Conservation (phyloP, 1,140 invertebrate genomes). For the Musca domestica region DNA sequence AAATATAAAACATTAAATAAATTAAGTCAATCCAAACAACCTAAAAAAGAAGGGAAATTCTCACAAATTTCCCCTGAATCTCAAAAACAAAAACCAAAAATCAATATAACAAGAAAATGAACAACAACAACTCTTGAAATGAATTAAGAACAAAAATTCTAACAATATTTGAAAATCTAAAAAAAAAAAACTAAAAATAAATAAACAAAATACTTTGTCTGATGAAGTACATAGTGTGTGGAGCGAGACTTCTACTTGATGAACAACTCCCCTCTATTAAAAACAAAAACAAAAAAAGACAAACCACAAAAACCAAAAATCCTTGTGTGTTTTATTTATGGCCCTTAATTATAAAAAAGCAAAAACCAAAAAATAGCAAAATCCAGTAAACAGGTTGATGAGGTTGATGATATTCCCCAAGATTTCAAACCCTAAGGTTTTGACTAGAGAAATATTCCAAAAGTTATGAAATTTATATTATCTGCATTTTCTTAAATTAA, state of each 20-base stretch:
- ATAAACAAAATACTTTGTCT: slow-evolving; percentile 29
- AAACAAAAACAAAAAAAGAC: slow-evolving; percentile 29
- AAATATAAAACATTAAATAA: not conserved
- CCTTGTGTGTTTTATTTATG: slow-evolving; percentile 49
- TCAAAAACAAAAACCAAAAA: too few relatives aligned
- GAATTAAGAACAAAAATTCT: slow-evolving; percentile 39
- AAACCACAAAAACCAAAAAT: slow-evolving; percentile 23
- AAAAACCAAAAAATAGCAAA: not conserved
- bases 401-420: too few relatives aligned
- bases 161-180: slow-evolving; percentile 42
- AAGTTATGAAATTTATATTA: too few relatives aligned
- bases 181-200: slow-evolving; percentile 42
- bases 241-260: slow-evolving; percentile 24
- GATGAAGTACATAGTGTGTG: slow-evolving; percentile 23
- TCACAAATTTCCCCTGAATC: too few relatives aligned
- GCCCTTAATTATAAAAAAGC: not conserved
- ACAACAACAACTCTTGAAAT: slow-evolving; percentile 46
- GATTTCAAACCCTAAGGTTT: too few relatives aligned
- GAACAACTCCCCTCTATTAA: slow-evolving; percentile 22
- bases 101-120: slow-evolving; percentile 13
- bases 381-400: too few relatives aligned
- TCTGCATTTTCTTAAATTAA: too few relatives aligned
- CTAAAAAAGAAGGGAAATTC: too few relatives aligned
- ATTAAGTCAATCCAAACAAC: too few relatives aligned
- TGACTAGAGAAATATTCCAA: too few relatives aligned